Evolutionary conservation across 1,140 invertebrate genomes (phyloP).

Genomic region (Zaprionus ornatus): DNA sequence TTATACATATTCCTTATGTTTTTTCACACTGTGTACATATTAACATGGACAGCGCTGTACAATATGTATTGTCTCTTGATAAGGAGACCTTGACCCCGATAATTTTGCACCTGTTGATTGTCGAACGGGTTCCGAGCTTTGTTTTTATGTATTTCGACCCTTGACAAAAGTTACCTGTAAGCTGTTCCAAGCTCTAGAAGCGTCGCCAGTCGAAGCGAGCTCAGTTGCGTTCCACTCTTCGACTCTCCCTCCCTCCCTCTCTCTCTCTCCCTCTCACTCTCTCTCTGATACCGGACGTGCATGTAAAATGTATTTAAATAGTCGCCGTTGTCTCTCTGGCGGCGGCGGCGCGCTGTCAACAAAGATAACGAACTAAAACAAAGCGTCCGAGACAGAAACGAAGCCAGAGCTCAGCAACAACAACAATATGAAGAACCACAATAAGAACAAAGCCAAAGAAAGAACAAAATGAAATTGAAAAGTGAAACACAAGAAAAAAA

Average conservation of each 20-base stretch:
- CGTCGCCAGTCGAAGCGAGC: neutral
- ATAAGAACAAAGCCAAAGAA: neutral
- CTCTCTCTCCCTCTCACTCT: neutral
- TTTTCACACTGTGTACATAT: neutral
- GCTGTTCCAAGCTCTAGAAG: neutral
- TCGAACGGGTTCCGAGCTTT: neutral
- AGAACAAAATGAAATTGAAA: neutral
- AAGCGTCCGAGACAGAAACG: constrained; percentile 6
- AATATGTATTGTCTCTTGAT: neutral
- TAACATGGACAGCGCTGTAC: neutral
- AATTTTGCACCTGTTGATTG: constrained; percentile 16
- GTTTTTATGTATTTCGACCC: neutral
- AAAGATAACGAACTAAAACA: constrained; percentile 44
- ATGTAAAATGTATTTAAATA: constrained; percentile 34
- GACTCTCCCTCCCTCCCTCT: neutral
- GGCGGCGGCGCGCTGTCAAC: constrained; percentile 24
- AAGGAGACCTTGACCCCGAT: neutral
- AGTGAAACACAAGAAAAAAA: neutral
- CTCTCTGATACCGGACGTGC: constrained; percentile 28
- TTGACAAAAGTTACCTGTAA: neutral
- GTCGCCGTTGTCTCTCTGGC: neutral
- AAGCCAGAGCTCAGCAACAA: constrained; percentile 6
- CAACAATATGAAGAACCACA: neutral
- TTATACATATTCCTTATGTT: too few species aligned
- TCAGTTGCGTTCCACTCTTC: neutral